phyloP scores from a whole-genome alignment of 1,140 invertebrate species.

The Drosophila lacteicornis region DNA sequence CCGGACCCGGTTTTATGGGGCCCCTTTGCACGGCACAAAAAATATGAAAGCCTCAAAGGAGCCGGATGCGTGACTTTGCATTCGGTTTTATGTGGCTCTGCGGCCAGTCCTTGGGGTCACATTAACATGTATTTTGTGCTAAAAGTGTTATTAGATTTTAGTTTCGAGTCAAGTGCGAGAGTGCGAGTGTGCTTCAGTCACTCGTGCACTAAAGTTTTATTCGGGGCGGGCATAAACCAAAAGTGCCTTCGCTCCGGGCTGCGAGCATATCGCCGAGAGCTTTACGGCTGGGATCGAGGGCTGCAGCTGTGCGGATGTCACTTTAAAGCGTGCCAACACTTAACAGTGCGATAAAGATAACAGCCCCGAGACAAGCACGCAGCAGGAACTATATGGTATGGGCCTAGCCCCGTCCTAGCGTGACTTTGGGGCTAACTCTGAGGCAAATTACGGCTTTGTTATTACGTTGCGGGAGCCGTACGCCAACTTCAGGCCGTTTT shows the following conservation, averaged over 20 bases:
- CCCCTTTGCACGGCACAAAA: slow-evolving; percentile 52
- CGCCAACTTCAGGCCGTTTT: slow-evolving; percentile 48
- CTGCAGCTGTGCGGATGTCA: slow-evolving; percentile 41
- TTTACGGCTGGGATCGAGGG: slow-evolving; percentile 50
- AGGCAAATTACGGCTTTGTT: slow-evolving; percentile 15
- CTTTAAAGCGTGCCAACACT: slow-evolving; percentile 78
- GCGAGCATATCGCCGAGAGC: slow-evolving; percentile 65
- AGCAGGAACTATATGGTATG: slow-evolving; percentile 1
- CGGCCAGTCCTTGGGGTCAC: slow-evolving; percentile 70
- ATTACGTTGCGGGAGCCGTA: slow-evolving; percentile 20
- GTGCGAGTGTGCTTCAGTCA: slow-evolving; percentile 27
- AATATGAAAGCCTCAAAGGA: slow-evolving; percentile 71
- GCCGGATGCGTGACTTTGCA: slow-evolving; percentile 69
- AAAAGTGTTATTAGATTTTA: slow-evolving; percentile 84
- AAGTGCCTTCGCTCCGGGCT: slow-evolving; percentile 75
- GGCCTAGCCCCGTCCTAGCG: background rate
- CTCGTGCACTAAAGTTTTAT: slow-evolving; percentile 79
- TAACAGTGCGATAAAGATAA: slow-evolving; percentile 74
- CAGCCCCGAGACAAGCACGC: slow-evolving; percentile 17
- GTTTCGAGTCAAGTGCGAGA: slow-evolving; percentile 78
- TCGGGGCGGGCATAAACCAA: slow-evolving; percentile 74
- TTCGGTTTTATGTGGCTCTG: slow-evolving; percentile 55
- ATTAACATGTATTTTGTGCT: slow-evolving; percentile 83
- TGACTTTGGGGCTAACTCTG: slow-evolving; percentile 8
- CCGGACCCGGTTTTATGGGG: slow-evolving; percentile 56